phyloP scores from a whole-genome alignment of 2,113 vertebrate species.

The Dermatemys mawii region DNA sequence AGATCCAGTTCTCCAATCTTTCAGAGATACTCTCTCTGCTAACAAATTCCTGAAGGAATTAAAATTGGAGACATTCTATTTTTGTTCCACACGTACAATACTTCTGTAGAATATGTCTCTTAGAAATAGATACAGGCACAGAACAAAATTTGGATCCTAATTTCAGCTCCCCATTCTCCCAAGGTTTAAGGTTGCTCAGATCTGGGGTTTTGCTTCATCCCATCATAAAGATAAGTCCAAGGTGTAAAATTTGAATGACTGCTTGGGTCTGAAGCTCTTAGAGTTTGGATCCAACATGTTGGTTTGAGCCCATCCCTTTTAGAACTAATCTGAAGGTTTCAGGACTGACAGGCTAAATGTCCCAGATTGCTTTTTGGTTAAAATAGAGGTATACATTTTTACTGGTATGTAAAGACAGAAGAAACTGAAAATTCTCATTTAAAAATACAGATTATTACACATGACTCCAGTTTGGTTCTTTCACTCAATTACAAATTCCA shows the following conservation, averaged over 20 bases:
- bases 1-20: not conserved
- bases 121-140: not conserved
- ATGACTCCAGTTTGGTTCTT: not conserved
- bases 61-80: not conserved
- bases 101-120: not conserved
- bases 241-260: fast-evolving
- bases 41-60: not conserved
- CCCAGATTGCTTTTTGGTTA: not conserved
- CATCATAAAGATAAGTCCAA: not conserved
- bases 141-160: not conserved
- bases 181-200: not conserved
- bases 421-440: not conserved
- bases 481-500: not conserved
- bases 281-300: not conserved
- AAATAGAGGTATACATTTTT: not conserved
- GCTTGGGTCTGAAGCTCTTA: not conserved
- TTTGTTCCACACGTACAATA: too few species aligned
- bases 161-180: not conserved
- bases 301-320: not conserved
- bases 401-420: not conserved
- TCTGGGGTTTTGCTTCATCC: not conserved
- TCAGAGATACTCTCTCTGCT: not conserved
- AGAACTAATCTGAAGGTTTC: not conserved
- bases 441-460: not conserved
- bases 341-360: not conserved